A percentile compares a stretch with the other conserved stretches of the same genome.
phyloP scores from a whole-genome alignment of 2,888 invertebrate genomes.

The Lepeophtheirus nordmannii region DNA sequence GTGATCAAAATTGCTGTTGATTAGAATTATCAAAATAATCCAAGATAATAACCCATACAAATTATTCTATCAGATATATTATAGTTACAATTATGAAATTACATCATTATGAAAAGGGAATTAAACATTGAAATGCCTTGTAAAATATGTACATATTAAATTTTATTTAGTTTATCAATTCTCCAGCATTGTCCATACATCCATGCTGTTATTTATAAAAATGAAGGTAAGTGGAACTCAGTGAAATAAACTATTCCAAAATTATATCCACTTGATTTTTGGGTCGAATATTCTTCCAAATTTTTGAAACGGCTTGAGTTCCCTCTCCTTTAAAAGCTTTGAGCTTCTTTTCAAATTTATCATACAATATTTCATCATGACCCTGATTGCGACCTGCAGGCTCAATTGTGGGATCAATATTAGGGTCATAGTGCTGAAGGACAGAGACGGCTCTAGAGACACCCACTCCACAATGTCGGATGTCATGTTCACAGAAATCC shows the following conservation, averaged over 20 bases:
- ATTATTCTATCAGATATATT: too few relatives aligned
- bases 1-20: too few relatives aligned
- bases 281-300: not conserved
- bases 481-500: conserved; percentile 69
- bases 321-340: not conserved
- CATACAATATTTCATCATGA: conserved; percentile 8
- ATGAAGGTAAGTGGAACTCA: too few relatives aligned
- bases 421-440: conserved; percentile 28
- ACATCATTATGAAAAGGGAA: too few relatives aligned
- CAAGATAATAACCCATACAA: too few relatives aligned
- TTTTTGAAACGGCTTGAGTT: not conserved
- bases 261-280: not conserved
- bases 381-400: conserved; percentile 6
- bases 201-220: too few relatives aligned
- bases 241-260: not conserved
- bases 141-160: not conserved
- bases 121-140: too few relatives aligned
- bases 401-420: conserved; percentile 24
- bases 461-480: conserved; percentile 44
- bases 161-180: not conserved
- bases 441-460: conserved; percentile 33
- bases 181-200: not conserved
- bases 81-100: too few relatives aligned
- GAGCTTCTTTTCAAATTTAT: not conserved
- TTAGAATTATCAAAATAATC: too few relatives aligned